phyloP scores from a whole-genome alignment of 2,113 vertebrate species.

The Colius striatus region DNA sequence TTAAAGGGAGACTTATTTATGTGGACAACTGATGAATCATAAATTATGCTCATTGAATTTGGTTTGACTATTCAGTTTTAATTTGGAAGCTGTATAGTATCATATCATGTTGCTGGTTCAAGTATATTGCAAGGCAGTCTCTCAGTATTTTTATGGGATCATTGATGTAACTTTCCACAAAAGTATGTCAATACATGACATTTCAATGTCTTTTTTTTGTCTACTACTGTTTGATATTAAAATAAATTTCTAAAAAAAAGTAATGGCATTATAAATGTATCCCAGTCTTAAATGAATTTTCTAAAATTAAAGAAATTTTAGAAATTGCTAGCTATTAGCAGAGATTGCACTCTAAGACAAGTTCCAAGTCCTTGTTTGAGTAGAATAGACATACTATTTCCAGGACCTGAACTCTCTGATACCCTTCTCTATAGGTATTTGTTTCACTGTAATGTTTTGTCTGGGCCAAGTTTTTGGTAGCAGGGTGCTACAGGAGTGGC shows the following conservation, averaged over 20 bases:
- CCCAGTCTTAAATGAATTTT: neutral
- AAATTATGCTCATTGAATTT: neutral
- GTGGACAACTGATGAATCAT: neutral
- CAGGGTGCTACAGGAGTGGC: no score
- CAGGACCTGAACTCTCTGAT: neutral
- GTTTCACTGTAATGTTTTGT: neutral
- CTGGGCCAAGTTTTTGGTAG: no score
- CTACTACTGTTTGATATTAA: neutral
- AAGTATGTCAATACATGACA: neutral
- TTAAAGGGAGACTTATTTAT: neutral
- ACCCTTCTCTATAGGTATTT: neutral
- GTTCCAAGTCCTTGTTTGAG: neutral
- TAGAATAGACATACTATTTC: neutral
- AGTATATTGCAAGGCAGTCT: neutral
- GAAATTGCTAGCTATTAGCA: neutral
- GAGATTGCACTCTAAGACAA: neutral
- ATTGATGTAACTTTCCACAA: neutral
- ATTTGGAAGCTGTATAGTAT: neutral
- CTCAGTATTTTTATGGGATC: neutral
- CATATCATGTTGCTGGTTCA: rapidly evolving
- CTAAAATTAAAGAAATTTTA: neutral
- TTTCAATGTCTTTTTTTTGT: neutral
- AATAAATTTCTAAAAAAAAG: neutral
- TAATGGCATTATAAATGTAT: neutral
- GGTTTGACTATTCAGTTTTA: neutral